These are phyloP conservation scores for Ploceus nigricollis DNA, from an alignment of 2,113 vertebrate genomes.

Conservation along the genomic window DNA sequence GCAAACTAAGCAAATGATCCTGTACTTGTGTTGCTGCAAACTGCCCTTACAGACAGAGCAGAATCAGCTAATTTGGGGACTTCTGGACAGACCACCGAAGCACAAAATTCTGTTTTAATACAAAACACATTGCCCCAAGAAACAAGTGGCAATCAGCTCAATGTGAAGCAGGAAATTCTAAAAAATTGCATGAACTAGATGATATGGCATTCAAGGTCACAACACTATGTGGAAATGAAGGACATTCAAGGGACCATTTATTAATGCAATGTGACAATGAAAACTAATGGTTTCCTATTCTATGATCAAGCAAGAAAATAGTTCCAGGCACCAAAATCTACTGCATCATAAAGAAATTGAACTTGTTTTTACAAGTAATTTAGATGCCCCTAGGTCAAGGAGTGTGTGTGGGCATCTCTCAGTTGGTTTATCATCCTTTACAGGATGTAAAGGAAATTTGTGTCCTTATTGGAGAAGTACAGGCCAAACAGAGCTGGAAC, in stretches of 20 bases:
- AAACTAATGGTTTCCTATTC: not conserved
- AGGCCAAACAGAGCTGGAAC: not conserved
- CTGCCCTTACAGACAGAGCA: not conserved
- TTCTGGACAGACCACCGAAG: not conserved
- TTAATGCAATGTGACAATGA: not conserved
- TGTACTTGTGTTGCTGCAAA: not conserved
- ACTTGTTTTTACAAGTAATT: not conserved
- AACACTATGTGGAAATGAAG: not conserved
- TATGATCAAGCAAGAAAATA: not conserved
- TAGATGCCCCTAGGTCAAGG: not conserved
- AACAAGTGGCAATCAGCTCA: not conserved
- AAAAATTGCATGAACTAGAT: not conserved
- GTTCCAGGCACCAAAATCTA: not conserved
- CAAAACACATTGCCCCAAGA: not conserved
- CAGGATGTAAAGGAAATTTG: not conserved
- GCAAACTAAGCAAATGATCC: not conserved
- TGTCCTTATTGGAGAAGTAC: not conserved
- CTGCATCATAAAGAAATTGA: not conserved
- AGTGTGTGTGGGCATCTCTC: rapidly evolving
- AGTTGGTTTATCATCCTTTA: not conserved
- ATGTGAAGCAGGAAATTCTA: not conserved
- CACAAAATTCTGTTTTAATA: not conserved
- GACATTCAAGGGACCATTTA: not conserved
- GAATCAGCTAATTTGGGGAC: not conserved
- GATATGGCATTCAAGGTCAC: not conserved